Base-by-base conservation (phyloP, 2,797 vertebrate genomes). In the Nannoperca australis region DNA sequence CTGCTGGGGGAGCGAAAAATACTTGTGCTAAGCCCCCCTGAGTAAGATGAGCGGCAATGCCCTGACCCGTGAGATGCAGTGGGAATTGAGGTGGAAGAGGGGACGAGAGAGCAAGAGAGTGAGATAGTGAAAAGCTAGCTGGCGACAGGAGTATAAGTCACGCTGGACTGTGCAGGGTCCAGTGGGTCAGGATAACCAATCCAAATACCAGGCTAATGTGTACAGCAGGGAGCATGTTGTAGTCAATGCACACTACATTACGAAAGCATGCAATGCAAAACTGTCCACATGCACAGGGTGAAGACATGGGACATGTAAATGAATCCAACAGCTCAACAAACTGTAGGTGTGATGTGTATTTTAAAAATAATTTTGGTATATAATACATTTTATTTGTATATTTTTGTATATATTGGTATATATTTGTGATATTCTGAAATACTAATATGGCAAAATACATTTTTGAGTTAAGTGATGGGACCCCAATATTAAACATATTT, bases 31-130 rank as follows among this genome's bases (percentile, higher is more conserved):
- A 85, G 79, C 78, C 68, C 82, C 72, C 78, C 70, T 44, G 87
- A 87, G 80, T 79, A 83, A 88, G 88, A 92, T 71, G 85, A 90
- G 89, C 30, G 7, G 76, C 83, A 60, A 70, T 68, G 83, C 76
- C 75, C 81, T 92, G 91, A 94, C 90, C 92, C 73, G 27, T 89
- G 85, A 88, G 84, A 85, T 83, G 76, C 78, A 70, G 67, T 53
- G 88, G 87, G 88, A 92, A 90, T 80, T 83, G 87, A 85, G 85
- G 83, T 86, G 79, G 86, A 87, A 86, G 81, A 83, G 42, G 65
- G 78, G 78, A 45, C 13, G 53, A 85, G 65, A 69, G 81, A 77
- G 85, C 66, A 66, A 47, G 51, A 72, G 58, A 24, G 58, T 2
- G 68, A 79, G 77, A 84, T 70, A 65, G 81, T 65, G 83, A 78